Evolutionary conservation across 1,140 invertebrate species (phyloP).

Genomic region (Drosophila bocqueti): DNA sequence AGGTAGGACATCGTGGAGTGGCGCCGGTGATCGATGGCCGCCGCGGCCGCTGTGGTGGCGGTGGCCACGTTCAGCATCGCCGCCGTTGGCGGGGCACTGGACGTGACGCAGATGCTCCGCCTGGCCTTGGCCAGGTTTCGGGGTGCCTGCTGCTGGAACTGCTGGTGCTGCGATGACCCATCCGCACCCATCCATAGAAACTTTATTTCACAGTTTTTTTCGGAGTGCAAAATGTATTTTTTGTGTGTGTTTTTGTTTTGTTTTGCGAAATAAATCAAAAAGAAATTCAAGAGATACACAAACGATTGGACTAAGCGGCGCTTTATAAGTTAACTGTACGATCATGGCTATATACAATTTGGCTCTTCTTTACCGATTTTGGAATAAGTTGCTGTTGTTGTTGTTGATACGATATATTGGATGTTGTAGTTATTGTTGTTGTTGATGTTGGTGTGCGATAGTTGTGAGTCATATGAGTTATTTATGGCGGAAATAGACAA

Average conservation of each 20-base stretch:
- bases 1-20: slow-evolving; percentile 83
- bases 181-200: slow-evolving; percentile 82
- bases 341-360: slow-evolving; percentile 58
- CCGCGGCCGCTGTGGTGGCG: slow-evolving; percentile 31
- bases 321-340: slow-evolving; percentile 44
- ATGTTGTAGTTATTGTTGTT: slow-evolving; percentile 33
- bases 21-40: slow-evolving; percentile 65
- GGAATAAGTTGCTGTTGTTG: slow-evolving; percentile 73
- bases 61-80: slow-evolving; percentile 57
- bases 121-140: slow-evolving; percentile 63
- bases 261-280: slow-evolving; percentile 48
- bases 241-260: slow-evolving; percentile 13
- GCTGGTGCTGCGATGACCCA: slow-evolving; percentile 49
- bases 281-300: slow-evolving; percentile 44
- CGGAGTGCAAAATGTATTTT: slow-evolving; percentile 34
- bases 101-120: slow-evolving; percentile 78
- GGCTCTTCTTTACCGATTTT: slow-evolving; percentile 74
- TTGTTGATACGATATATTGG: slow-evolving; percentile 24
- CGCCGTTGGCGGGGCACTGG: slow-evolving; percentile 69
- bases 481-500: slow-evolving; percentile 72
- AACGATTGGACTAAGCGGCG: slow-evolving; percentile 48
- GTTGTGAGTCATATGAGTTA: slow-evolving; percentile 50
- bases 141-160: slow-evolving; percentile 54
- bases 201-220: slow-evolving; percentile 49
- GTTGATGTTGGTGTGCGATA: slow-evolving; percentile 55